Evolutionary conservation across 1,140 invertebrate genomes (phyloP).

Genomic region (Lepidotrigona ventralis): DNA sequence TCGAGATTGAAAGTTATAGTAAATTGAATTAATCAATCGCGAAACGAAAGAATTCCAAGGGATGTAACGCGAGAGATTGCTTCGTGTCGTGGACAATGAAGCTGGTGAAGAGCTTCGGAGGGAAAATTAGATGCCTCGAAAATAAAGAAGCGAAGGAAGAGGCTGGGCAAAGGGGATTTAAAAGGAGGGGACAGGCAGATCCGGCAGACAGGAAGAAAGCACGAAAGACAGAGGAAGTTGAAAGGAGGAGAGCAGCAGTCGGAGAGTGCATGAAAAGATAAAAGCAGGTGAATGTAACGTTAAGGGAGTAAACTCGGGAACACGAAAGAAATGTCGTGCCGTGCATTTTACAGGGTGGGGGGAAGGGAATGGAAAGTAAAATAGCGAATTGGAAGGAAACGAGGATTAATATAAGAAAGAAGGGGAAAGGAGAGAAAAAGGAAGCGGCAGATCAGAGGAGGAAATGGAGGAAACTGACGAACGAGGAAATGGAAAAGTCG

Average conservation of each 20-base stretch:
- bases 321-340: constrained; percentile 24
- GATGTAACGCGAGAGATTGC: not conserved
- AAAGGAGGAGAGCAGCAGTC: not conserved
- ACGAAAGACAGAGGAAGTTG: not conserved
- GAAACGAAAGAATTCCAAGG: not conserved
- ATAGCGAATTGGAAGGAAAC: constrained; percentile 25
- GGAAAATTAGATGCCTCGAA: not conserved
- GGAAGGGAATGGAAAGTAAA: constrained; percentile 19
- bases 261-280: constrained; percentile 25
- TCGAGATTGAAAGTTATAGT: no score
- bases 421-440: not conserved
- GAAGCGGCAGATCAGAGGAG: not conserved
- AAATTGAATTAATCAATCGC: no score
- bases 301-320: constrained; percentile 30
- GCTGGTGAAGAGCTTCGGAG: not conserved
- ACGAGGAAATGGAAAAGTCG: constrained; percentile 38
- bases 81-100: not conserved
- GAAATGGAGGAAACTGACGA: constrained; percentile 19
- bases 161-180: not conserved
- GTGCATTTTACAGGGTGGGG: not conserved
- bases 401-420: constrained; percentile 24
- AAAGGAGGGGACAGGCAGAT: not conserved
- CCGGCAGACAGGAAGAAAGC: not conserved
- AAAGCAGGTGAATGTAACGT: constrained; percentile 24
- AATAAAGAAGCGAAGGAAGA: no score